Base-by-base conservation (phyloP, 2,888 invertebrate species). In the Aphodius granarius region DNA sequence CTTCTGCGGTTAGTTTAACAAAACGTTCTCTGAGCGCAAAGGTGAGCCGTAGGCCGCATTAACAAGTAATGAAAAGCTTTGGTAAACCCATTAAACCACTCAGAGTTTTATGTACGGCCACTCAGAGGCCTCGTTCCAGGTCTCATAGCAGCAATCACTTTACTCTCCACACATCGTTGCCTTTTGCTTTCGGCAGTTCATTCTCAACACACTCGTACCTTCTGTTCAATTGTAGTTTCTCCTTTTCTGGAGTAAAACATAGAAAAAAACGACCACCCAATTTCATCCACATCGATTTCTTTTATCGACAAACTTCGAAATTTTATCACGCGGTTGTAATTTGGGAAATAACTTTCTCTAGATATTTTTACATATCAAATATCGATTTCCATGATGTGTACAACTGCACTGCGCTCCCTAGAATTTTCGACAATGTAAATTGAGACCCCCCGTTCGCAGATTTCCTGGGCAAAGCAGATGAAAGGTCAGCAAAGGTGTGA, bases 141-240 rank as follows among this genome's bases (percentile, higher is more conserved):
- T 80, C 80, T 80, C 81, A 73, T 73, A 80, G 79, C 80, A 79
- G 81, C 81, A 81, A 82, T 82, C 81, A 81, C 78, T 78, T 77
- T 77, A 70, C 77, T 75, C 78, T 79, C 77, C 78, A 77, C 21
- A 22, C 68, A 15, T 21, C 68, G 21, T 66, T 19, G 66, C 66
- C 66, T 43, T 43, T 43, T 43, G 43, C 43, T 43, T 43, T 43
- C 43, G 43, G 43, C 43, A 43, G 43, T 43, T 43, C 43, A 43
- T 43, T 43, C 43, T 43, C 43, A 13, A 13, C 43, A 13, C 43
- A 13, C 43, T 3, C 43, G 43, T 43, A 43, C 43, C 43, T 43
- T 43, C n/a, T 43, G 43, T 13, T 43, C 43, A 6, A 43, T 43
- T 43, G 43, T 43, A 43, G 43, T 43, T 43, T 43, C 13, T 43